Base-by-base conservation (phyloP, 2,888 invertebrate species). In the Amphipoea lucens region DNA sequence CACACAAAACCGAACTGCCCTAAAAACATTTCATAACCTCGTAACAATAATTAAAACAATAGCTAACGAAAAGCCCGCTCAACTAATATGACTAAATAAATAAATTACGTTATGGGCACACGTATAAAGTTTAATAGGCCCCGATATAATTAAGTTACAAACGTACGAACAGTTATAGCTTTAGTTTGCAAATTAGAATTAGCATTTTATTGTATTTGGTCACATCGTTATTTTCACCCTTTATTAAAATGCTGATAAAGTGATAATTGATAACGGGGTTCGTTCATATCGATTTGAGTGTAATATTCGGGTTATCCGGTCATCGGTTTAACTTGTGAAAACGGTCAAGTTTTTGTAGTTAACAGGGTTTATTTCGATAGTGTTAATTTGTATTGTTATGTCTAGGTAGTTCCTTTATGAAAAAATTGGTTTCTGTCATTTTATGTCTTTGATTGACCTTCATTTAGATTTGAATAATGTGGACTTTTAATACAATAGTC, bases 141-240 rank as follows among this genome's bases (percentile, higher is more conserved):
- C 84, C 78, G 29, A 80, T 72, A 72, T 77, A 82, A 87, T 81
- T 57, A 74, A 88, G 81, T 87, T 76, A 79, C 75, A 76, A 75
- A 76, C 66, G 48, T 65, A 62, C 42, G 68, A 45, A 79, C 71
- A 65, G 73, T 71, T 51, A 42, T 29, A 68, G 78, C 63, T 62
- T 76, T 82, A 78, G 81, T 84, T 89, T 70, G 66, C 48, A 66
- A 84, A 87, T 87, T 77, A 76, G 54, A 89, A 89, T 89, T 87
- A 87, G 36, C 88, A 89, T 87, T 87, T 83, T 87, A 84, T 79
- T 81, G 74, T 72, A 76, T 87, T 80, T 76, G 81, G 72, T n/a
- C 76, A 81, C 73, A 62, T 82, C 82, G 76, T 82, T 75, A 70
- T 74, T 29, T 54, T 42, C 40, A 17, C 12, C 85, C 78, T 70